Percentiles rank a stretch among this genome's conserved stretches.
phyloP scores from a whole-genome alignment of 2,113 vertebrate genomes.

The Nyctibius bracteatus region DNA sequence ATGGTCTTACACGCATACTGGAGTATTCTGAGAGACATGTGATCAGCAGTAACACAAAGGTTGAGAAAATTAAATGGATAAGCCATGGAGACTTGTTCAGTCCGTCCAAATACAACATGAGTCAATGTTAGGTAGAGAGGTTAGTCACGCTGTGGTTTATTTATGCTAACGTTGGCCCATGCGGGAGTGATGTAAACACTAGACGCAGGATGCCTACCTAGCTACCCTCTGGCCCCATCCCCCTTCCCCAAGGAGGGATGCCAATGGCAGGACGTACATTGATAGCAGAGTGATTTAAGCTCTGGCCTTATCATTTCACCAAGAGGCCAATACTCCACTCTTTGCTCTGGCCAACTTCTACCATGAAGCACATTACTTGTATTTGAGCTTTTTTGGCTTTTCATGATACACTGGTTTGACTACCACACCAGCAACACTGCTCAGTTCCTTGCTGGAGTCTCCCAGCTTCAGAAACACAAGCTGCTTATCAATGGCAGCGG shows the following conservation, averaged over 20 bases:
- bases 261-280: background rate
- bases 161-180: background rate
- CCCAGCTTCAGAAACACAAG: background rate
- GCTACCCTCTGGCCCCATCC: background rate
- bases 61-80: background rate
- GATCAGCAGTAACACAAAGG: background rate
- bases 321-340: background rate
- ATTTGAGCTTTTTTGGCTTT: background rate
- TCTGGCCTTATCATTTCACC: background rate
- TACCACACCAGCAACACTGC: fast-evolving
- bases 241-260: background rate
- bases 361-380: background rate
- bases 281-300: background rate
- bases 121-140: background rate
- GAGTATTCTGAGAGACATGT: background rate
- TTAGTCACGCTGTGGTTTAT: slow-evolving; percentile 25
- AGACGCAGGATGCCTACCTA: background rate
- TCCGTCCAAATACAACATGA: background rate
- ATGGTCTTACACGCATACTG: background rate
- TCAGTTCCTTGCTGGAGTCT: background rate
- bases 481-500: background rate
- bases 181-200: background rate
- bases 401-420: background rate
- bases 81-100: background rate
- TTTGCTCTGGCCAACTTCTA: background rate